Evolutionary conservation across 2,797 vertebrate species (phyloP), one percentile per base, ranked within the genome.

Genomic region (Urosaurus nigricauda): DNA sequence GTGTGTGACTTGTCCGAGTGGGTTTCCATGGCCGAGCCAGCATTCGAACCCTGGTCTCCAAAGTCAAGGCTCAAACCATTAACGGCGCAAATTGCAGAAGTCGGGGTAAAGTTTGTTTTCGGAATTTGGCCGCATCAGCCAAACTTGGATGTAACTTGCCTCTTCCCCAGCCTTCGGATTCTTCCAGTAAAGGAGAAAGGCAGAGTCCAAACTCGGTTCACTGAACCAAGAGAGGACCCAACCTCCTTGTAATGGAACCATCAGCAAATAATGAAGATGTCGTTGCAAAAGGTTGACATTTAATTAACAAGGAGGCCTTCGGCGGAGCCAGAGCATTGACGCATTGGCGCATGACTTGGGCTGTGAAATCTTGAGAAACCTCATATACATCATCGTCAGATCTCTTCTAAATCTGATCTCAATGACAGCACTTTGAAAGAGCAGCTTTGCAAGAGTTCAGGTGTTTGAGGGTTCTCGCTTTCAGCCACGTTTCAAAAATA

Each of bases 181-280:
- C 40, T 78, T 78, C 73, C 26, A 8, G 0, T 1, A 3, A 85
- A 5, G 19, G 0, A 24, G 75, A 1, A 65, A 74, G 47, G 60
- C 75, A 79, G 75, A 86, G 85, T 86, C 85, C 75, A 70, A 29
- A 35, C 19, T 1, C 2, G 16, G 58, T 16, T 86, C 74, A 17
- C 16, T 14, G 58, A 8, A 53, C 71, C 71, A 58, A 58, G 7
- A 12, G 3, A 32, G 73, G 40, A 47, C 1, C 37, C 0, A 6
- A 7, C 26, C 37, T 12, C 26, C 32, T 79, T 86, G 85, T 86
- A 86, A 86, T 79, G 75, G 75, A n/a, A 37, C 14, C 43, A 29
- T 68, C n/a, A 14, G 3, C 17, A 51, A 53, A 63, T 68, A 86
- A 79, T 51, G 32, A 86, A 32, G 75, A 26, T 37, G 60, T 70